Evolutionary conservation across 2,888 invertebrate species (phyloP), one percentile per base, ranked within the genome.

Genomic region (Hydrotaea diabolus): DNA sequence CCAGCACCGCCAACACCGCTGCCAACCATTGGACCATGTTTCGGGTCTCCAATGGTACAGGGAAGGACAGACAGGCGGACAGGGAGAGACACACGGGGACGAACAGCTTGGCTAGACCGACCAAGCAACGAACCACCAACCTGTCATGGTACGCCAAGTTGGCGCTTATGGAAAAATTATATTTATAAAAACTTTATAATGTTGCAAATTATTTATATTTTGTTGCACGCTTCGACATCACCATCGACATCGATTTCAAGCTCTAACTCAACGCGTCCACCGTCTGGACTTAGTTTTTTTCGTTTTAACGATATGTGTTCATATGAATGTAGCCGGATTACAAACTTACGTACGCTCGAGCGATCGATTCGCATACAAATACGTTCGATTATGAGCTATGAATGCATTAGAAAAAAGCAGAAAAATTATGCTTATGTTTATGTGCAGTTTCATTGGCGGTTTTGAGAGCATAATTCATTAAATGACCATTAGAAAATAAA

Each of bases 391-490:
- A 46, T 69, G 46, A 46, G 69, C 46, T 46, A 23, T 11, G 46
- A 69, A 66, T 21, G 23, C 69, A 39, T 46, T 15, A 26, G 31
- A 31, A 31, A 69, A 43, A 69, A 23, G 43, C 23, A n/a, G 46
- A 21, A 46, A 81, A 81, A 81, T 81, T 81, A 81, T 85, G 57
- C 76, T 79, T 49, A 49, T 85, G 57, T 79, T 81, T 62, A 49
- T 79, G 59, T 66, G 64, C 53, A 69, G 36, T 79, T 49, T 75
- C 69, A 43, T 69, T 69, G 23, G 69, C 69, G 69, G 15, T 79
- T 76, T 77, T 73, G 69, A 77, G 73, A 76, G 81, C 81, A 85
- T 81, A 85, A 81, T 85, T 85, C 84, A 85, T 79, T 81, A 81
- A 81, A 76, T 77, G 79, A 62, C 76, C 73, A 85, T 81, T 81